Base-by-base conservation (phyloP, 2,888 invertebrate genomes). In the Brenthis daphne region DNA sequence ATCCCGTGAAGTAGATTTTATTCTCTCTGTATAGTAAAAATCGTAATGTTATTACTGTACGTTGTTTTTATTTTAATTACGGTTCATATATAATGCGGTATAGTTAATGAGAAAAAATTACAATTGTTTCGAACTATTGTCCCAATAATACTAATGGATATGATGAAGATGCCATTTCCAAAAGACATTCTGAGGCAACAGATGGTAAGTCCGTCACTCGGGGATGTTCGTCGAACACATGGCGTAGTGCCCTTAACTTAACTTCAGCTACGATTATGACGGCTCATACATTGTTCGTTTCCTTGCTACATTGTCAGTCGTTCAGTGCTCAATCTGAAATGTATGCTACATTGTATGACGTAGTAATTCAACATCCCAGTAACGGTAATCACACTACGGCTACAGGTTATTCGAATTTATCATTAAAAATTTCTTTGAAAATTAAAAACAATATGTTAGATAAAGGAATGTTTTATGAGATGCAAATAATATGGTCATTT, bases 211-310 rank as follows among this genome's bases (percentile, higher is more conserved):
- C 73, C 71, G 72, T 68, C 74, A 72, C 71, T 71, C 65, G 65
- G 75, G 73, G 73, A 76, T 76, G 75, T 73, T 72, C 69, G 65
- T 58, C 61, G 69, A 74, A 75, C 77, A 75, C 75, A 76, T 75
- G 77, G 77, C 68, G 66, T 65, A 74, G 70, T 69, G 63, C 64
- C 71, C 67, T 66, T 57, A 61, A 56, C 63, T 65, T 63, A 67
- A 67, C 60, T 68, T 65, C 58, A 65, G 43, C 66, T 56, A 47
- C 56, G 56, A 54, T 67, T 53, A 64, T 64, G 64, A 54, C 55
- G 57, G 56, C 55, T 43, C 48, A n/a, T 71, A 71, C 70, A 72
- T 74, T 70, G 74, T 74, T 55, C 55, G 64, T 67, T 69, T 72
- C 57, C 66, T 72, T 70, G 60, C 65, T 68, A 73, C 65, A 64